phyloP scores from a whole-genome alignment of 2,113 vertebrate genomes.

The Pandion haliaetus region DNA sequence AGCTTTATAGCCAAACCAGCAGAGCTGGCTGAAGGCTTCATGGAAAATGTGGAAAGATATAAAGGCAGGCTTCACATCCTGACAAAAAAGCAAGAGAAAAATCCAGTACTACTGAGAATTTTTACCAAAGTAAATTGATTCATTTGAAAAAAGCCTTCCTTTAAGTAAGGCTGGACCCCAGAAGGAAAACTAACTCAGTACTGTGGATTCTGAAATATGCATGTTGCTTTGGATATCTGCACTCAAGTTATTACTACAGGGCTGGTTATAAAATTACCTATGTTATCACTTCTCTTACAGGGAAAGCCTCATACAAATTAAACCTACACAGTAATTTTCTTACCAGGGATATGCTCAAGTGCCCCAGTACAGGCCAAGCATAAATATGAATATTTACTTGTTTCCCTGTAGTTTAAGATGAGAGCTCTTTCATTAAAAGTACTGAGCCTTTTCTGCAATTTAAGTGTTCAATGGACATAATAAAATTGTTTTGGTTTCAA shows the following conservation, averaged over 20 bases:
- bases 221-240: accelerated
- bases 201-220: background rate
- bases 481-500: background rate
- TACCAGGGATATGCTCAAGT: background rate
- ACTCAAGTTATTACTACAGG: background rate
- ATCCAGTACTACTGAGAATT: background rate
- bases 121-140: background rate
- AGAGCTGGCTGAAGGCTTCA: background rate
- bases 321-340: background rate
- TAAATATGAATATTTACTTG: background rate
- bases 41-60: background rate
- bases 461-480: background rate
- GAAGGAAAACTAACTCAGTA: background rate
- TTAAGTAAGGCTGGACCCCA: background rate
- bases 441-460: background rate
- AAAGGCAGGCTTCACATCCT: background rate
- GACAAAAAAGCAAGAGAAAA: background rate
- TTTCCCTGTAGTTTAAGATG: background rate
- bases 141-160: background rate
- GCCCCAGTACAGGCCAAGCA: background rate
- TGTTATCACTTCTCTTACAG: background rate
- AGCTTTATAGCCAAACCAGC: background rate
- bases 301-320: background rate
- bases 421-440: background rate
- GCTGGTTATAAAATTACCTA: background rate